Evolutionary conservation across 2,888 invertebrate genomes (phyloP).

Genomic region (Acrocyrtus sp.): DNA sequence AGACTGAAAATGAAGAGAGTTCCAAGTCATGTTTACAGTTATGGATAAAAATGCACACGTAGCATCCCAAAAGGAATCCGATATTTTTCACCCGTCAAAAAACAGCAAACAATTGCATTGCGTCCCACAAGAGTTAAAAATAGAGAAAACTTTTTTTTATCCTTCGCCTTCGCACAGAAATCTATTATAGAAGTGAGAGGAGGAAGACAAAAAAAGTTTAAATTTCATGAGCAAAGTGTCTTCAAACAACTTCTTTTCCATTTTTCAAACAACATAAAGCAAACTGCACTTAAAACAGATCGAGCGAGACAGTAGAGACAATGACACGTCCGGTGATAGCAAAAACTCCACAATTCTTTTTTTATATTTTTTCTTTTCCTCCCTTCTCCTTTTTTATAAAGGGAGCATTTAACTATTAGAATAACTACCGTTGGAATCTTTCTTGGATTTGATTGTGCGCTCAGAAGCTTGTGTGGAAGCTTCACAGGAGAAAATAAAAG

Average conservation of each 20-base stretch:
- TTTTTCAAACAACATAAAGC: constrained; percentile 34
- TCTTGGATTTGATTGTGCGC: too few relatives aligned
- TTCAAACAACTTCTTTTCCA: constrained; percentile 24
- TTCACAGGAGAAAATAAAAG: background rate
- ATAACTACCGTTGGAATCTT: too few relatives aligned
- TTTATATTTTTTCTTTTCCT: background rate
- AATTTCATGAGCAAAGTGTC: constrained; percentile 17
- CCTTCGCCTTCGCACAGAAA: too few relatives aligned
- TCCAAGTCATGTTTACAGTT: constrained; percentile 46
- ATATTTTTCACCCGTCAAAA: constrained; percentile 63
- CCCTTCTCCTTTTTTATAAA: too few relatives aligned
- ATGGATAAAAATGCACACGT: constrained; percentile 61
- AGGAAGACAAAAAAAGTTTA: constrained; percentile 10
- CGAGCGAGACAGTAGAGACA: constrained; percentile 24
- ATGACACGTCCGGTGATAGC: constrained; percentile 14
- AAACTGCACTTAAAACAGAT: constrained; percentile 40
- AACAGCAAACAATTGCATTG: constrained; percentile 28
- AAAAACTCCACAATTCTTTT: background rate
- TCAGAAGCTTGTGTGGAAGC: too few relatives aligned
- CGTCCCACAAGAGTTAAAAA: constrained; percentile 44
- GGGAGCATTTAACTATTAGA: too few relatives aligned
- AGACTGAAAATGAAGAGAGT: constrained; percentile 2
- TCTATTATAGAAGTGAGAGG: constrained; percentile 7
- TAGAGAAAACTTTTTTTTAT: constrained; percentile 41
- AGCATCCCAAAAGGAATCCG: constrained; percentile 61